Base-by-base conservation (phyloP, 1,140 invertebrate genomes). In the Pissodes strobi region DNA sequence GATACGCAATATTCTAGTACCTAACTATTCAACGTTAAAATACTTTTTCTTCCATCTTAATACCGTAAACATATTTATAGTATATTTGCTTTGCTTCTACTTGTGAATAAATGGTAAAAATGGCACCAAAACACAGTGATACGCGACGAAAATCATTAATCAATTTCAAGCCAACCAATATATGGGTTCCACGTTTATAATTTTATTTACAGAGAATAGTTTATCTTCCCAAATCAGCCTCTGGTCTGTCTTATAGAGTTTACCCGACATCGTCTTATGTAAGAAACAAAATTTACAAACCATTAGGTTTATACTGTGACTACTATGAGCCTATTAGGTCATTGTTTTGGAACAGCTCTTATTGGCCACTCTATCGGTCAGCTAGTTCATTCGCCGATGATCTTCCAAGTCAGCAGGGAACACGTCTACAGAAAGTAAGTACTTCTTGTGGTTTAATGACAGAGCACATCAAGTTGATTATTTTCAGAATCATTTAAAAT, bases 181-280 rank as follows among this genome's bases (percentile, higher is more conserved):
- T n/a, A n/a, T n/a, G n/a, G n/a, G 17, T 41, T n/a, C 38, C 12
- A 41, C 2, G n/a, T 41, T n/a, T 41, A 17, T 41, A 3, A 41
- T 13, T 66, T 66, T 51, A 25, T 69, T 69, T 69, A n/a, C 69
- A 73, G 71, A 73, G 66, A 51, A 67, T 69, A 49, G 46, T 73
- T 52, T 69, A 71, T 66, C 46, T 71, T 21, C 55, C 68, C 18
- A 68, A 57, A 37, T 49, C 69, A 62, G 46, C 59, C 41, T 58
- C 62, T 39, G 46, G 62, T 10, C 38, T 58, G 23, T 25, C 52
- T 15, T 69, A 65, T 46, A 57, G 67, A 22, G 9, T 69, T 30
- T 69, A 66, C 30, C 67, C 67, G 13, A 69, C 62, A 8, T 10
- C 52, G 1, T 48, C 63, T 12, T 66, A 69, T 30, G 30, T 69